These are phyloP conservation scores for Fratercula arctica DNA, from an alignment of 2,797 vertebrate genomes.

Conservation along the genomic window DNA sequence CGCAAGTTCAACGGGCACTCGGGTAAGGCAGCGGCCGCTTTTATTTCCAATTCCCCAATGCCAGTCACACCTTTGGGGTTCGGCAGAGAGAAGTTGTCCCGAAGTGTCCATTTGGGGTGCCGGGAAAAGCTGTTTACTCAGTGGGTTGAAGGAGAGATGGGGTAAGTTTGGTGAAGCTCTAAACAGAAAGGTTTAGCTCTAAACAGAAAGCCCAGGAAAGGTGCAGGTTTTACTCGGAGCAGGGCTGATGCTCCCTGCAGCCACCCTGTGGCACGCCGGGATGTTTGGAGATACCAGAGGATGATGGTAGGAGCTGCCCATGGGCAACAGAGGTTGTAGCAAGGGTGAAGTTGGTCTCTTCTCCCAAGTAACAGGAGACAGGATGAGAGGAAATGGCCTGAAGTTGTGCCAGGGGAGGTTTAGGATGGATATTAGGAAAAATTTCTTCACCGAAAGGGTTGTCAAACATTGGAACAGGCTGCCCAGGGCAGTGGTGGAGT, in stretches of 20 bases:
- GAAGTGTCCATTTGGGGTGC: accelerated
- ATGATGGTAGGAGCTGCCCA: neutral
- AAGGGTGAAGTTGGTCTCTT: too few relatives aligned
- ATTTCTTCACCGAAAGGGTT: too few relatives aligned
- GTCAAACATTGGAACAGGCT: too few relatives aligned
- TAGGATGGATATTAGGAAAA: too few relatives aligned
- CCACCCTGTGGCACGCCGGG: accelerated
- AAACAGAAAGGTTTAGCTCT: neutral
- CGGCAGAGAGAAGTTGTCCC: accelerated
- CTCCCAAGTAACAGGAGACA: too few relatives aligned
- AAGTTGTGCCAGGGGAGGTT: too few relatives aligned
- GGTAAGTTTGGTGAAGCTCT: neutral
- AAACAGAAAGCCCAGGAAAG: neutral
- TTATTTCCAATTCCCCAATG: accelerated
- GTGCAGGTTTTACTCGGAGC: neutral
- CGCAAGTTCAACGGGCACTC: conserved; percentile 91
- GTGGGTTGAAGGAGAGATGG: neutral
- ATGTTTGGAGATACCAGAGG: neutral
- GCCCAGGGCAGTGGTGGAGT: too few relatives aligned
- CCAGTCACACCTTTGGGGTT: neutral
- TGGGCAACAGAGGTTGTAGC: neutral
- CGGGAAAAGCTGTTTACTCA: accelerated
- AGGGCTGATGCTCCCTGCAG: neutral
- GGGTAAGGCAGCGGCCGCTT: conserved; percentile 70
- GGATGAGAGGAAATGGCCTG: too few relatives aligned